Evolutionary conservation across 23 tunicate species (phyloP), one percentile per base, ranked within the genome.

Genomic region (Diplosoma virens): DNA sequence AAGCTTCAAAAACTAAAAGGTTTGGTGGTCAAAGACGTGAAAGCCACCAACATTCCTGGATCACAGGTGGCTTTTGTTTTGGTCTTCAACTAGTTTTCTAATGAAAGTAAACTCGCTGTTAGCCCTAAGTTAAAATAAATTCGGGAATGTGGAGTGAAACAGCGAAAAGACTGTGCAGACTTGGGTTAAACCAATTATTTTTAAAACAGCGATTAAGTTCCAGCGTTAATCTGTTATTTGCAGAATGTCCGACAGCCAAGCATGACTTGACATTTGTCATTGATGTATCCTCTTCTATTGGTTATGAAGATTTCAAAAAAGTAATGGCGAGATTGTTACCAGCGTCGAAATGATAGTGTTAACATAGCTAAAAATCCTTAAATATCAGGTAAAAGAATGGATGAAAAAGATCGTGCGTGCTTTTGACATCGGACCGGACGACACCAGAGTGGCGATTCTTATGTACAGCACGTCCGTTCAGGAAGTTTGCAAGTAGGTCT

Each of bases 231-330:
- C 58, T 14, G 21, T 83, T 34, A 24, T 58, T 16, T 74, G 3
- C 24, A 87, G 94, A 87, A 81, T 87, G 94, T 58, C 94, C 94
- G 14, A 87, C 94, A 26, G 86, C 87, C 1, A 64, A 55, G 47
- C 82, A 87, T 59, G 94, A 87, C 66, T 58, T 87, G 31, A 78
- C 87, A 30, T 87, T 87, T 75, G 78, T 87, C 22, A 87, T 87
- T 3, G 94, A 87, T 30, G 83, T 73, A 1, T 87, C 94, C 0
- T 87, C 94, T 20, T 82, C 94, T 2, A 87, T 87, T 32, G 94
- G 87, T 21, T 81, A 81, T 48, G 71, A 87, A 25, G 85, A 81
- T 47, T 87, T 87, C 47, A 47, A 37, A 30, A 87, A 81, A 79
- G 94, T 87, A 70, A 18, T 4, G 0, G 66, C 20, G 45, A 18